Evolutionary conservation across 2,888 invertebrate species (phyloP), one percentile per base, ranked within the genome.

Genomic region (Sphaerophoria rueppellii): DNA sequence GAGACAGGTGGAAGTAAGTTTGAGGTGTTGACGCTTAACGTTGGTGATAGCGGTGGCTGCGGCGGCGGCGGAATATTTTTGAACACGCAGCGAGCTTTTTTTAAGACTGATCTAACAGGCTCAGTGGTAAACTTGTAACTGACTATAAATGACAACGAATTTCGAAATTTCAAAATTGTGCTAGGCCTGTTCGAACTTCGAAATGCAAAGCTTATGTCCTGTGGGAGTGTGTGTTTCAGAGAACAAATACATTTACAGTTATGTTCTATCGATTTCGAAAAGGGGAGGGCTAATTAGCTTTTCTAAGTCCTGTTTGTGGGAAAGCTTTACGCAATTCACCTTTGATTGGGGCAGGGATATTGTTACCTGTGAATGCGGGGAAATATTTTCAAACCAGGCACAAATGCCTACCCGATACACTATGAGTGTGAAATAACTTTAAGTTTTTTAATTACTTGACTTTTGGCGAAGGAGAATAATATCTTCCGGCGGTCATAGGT

Each of bases 121-220:
- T 90, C 90, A 90, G 88, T 89, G 89, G 90, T 88, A 89, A 89
- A 89, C 89, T 89, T 87, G 88, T 89, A 89, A 91, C 91, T 91
- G 89, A 91, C 87, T 63, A 24, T 43, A 54, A 70, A 82, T 71
- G 71, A 67, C 70, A 74, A 77, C 58, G 71, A 63, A 69, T 85
- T 85, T 85, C 81, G 85, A 85, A 85, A 43, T 73, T 85, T 81
- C 57, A 77, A 72, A 40, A 73, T 81, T 76, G 76, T 63, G 72
- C 81, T 69, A 63, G 70, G 54, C 43, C 24, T 24, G 1, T 24
- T 24, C 24, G 24, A 24, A n/a, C 65, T 70, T 60, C 74, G 72
- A 35, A 65, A 63, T 6, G 58, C 52, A 71, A 65, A 63, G 70
- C 9, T 35, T 58, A 55, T 63, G 55, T 85, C 81, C 81, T 85